Conservation (phyloP, 2,113 vertebrate genomes). For the Eurystomus gularis region DNA sequence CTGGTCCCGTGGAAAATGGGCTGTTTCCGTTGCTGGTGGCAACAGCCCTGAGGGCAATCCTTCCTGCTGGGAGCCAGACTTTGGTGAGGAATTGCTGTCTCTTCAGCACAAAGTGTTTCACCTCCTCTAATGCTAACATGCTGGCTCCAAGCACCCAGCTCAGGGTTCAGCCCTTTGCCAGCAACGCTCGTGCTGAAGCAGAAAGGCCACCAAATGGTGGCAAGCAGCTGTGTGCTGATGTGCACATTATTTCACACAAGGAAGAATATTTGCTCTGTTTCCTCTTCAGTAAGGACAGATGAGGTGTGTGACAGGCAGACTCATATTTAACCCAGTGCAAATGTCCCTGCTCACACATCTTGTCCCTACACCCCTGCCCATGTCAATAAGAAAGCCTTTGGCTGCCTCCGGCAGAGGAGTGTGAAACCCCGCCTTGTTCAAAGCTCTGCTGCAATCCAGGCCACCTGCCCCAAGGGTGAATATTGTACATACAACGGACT, state of each 20-base stretch:
- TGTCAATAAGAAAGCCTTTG: neutral
- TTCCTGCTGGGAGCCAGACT: fast-evolving
- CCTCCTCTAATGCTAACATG: neutral
- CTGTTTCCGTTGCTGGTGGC: neutral
- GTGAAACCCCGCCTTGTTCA: neutral
- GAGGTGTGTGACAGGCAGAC: neutral
- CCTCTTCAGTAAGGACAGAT: neutral
- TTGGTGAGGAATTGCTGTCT: neutral
- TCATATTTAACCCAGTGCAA: neutral
- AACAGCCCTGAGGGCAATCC: neutral
- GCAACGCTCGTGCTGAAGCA: neutral
- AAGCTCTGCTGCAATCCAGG: neutral
- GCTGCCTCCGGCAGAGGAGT: neutral
- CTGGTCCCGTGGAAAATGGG: neutral
- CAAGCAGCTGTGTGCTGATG: neutral
- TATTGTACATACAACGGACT: neutral
- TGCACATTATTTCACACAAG: fast-evolving
- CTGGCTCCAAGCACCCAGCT: neutral
- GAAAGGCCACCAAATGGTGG: neutral
- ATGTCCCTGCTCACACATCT: neutral
- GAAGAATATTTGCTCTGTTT: neutral
- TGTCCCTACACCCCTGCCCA: fast-evolving
- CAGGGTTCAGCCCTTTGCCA: neutral
- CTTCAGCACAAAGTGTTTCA: neutral
- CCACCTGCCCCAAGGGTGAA: neutral